Base-by-base conservation (phyloP, 1,140 invertebrate genomes). In the Zaprionus lachaisei region DNA sequence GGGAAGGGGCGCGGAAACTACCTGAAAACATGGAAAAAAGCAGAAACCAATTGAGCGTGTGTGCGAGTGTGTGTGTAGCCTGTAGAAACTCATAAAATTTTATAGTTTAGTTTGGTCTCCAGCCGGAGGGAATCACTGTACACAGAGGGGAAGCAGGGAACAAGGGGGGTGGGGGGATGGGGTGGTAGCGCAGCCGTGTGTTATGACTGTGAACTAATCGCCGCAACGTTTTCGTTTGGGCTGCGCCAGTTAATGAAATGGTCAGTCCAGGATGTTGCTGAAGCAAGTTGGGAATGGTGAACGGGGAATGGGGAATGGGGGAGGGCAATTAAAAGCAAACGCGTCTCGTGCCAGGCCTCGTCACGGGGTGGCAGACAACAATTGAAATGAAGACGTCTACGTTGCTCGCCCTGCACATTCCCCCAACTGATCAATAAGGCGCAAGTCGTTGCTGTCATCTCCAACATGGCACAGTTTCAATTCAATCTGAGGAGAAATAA, bases 181-280 rank as follows among this genome's bases (percentile, higher is more conserved):
- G 15, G 5, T 24, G 24, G 11, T n/a, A 15, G n/a, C 11, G 34
- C 64, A 63, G 67, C 63, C 78, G 66, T 84, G 81, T 90, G 85
- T 89, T 89, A 90, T 90, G 85, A 68, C 85, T 89, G 85, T 80
- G 85, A 90, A 90, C 85, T 90, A 90, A 90, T 90, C 86, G 84
- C 78, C 84, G 56, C 84, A 89, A 74, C 78, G 75, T 81, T 87
- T 87, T 87, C 74, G 80, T 71, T 74, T 72, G 69, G 72, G 64
- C 83, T 67, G 79, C 63, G 71, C 73, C 84, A 84, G 81, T 89
- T 89, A 89, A 89, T 89, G 84, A 89, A 89, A 90, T 89, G 81
- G 79, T 72, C 81, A 79, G 72, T 51, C 56, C 62, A 58, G 54
- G 34, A 72, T 64, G 54, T 80, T 72, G 64, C 24, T 14, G 2